Evolutionary conservation across 2,888 invertebrate species (phyloP).

Genomic region (Taenaris catops): DNA sequence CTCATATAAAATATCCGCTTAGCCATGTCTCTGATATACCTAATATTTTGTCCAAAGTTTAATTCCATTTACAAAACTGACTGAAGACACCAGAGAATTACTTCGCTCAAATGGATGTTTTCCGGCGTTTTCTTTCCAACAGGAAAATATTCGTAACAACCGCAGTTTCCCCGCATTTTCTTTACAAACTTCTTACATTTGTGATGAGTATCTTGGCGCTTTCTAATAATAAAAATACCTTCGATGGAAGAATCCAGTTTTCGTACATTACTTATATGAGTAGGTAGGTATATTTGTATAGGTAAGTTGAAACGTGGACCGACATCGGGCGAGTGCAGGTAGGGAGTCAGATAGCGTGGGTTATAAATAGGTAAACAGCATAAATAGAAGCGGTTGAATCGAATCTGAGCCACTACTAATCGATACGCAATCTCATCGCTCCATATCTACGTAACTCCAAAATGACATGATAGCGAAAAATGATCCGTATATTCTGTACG

Average conservation of each 20-base stretch:
- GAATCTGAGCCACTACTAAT: slow-evolving; percentile 67
- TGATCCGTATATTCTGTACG: slow-evolving; percentile 14
- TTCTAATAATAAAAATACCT: slow-evolving; percentile 16
- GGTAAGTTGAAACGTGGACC: slow-evolving; percentile 24
- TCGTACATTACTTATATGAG: slow-evolving; percentile 4
- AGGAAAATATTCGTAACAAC: slow-evolving; percentile 10
- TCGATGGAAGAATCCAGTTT: slow-evolving; percentile 5
- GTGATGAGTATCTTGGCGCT: slow-evolving; percentile 9
- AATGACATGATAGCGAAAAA: slow-evolving; percentile 27
- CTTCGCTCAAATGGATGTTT: slow-evolving; percentile 3
- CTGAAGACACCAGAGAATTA: slow-evolving; percentile 5
- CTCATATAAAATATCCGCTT: too few species aligned
- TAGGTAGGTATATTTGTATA: slow-evolving; percentile 12
- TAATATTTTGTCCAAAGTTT: too few species aligned
- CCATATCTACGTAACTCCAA: slow-evolving; percentile 35
- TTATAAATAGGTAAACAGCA: slow-evolving; percentile 78
- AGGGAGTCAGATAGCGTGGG: slow-evolving; percentile 58
- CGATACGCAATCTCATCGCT: slow-evolving; percentile 49
- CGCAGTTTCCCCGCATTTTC: slow-evolving; percentile 6
- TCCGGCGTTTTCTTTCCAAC: slow-evolving; percentile 3
- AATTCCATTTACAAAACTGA: too few species aligned
- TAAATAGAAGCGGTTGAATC: slow-evolving; percentile 75
- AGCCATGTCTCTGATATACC: too few species aligned
- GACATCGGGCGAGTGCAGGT: slow-evolving; percentile 51
- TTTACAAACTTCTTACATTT: slow-evolving; percentile 13